phyloP scores from a whole-genome alignment of 2,888 invertebrate genomes.

The Acrobasis suavella region DNA sequence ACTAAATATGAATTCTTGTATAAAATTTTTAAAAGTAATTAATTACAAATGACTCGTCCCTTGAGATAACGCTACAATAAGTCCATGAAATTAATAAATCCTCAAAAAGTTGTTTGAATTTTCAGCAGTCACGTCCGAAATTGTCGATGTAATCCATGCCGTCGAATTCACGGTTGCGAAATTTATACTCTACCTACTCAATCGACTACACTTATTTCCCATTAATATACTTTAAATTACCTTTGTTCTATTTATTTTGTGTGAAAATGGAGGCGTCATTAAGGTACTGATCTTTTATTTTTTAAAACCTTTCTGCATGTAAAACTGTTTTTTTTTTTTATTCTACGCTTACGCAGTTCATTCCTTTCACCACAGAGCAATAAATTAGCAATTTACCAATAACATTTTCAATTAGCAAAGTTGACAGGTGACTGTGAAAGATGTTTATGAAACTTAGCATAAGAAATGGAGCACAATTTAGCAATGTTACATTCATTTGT shows the following conservation, averaged over 20 bases:
- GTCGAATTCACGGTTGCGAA: background rate
- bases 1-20: no score
- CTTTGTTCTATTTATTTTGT: background rate
- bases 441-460: background rate
- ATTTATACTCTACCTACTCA: background rate
- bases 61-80: background rate
- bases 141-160: background rate
- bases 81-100: background rate
- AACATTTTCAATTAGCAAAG: constrained; percentile 4
- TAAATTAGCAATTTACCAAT: no score
- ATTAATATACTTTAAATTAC: background rate
- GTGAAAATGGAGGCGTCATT: background rate
- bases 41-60: background rate
- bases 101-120: constrained; percentile 1
- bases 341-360: background rate
- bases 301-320: no score
- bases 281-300: no score
- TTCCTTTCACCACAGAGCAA: no score
- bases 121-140: background rate
- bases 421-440: background rate
- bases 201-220: background rate
- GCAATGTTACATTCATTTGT: no score
- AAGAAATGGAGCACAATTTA: no score
- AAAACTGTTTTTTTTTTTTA: background rate
- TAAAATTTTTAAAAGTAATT: background rate